Conservation (phyloP, 2,797 vertebrate genomes). For the Enteromius paludinosus region DNA sequence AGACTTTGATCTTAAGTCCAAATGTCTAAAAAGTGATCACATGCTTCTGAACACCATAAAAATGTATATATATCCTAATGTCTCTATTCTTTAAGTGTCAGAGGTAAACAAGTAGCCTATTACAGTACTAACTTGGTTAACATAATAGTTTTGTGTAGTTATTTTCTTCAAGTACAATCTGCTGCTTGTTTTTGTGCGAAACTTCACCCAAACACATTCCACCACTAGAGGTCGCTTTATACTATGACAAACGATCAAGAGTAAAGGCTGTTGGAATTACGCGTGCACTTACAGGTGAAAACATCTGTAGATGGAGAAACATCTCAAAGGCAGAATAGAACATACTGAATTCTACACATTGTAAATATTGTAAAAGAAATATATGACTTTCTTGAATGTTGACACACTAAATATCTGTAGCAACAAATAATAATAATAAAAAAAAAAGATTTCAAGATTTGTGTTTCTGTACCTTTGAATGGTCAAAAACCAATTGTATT, state of each 20-base stretch:
- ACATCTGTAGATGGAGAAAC: neutral
- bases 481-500: neutral
- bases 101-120: no score
- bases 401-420: neutral
- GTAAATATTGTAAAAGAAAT: neutral
- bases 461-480: neutral
- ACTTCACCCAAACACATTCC: neutral
- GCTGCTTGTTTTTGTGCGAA: neutral
- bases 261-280: neutral
- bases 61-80: no score
- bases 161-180: neutral
- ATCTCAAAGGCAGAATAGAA: neutral
- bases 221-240: conserved; percentile 10
- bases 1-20: no score
- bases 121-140: neutral
- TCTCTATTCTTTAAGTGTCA: no score
- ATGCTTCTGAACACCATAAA: no score
- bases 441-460: neutral
- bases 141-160: neutral
- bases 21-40: no score
- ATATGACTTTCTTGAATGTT: neutral
- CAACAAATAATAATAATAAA: neutral
- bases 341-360: neutral
- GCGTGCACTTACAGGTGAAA: neutral
- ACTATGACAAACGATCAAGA: neutral